A percentile compares a stretch with the other conserved stretches of the same genome.
Evolutionary conservation across 2,113 vertebrate species (phyloP).

Genomic region (Plecotus auritus): DNA sequence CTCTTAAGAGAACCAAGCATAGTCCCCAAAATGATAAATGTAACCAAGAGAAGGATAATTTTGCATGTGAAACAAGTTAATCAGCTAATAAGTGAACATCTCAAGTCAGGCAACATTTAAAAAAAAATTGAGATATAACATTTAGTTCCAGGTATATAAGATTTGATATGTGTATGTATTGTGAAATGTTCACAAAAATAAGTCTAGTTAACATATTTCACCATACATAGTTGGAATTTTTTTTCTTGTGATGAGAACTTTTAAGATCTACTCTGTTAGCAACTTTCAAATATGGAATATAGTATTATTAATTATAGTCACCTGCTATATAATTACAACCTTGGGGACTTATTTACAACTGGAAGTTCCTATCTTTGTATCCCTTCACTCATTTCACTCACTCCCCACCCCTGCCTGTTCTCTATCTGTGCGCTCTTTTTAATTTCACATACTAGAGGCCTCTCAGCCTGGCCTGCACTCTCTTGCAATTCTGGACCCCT

Average conservation of each 20-base stretch:
- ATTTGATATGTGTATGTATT: not conserved
- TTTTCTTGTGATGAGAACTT: not conserved
- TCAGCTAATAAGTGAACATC: conserved; percentile 2
- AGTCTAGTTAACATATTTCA: not conserved
- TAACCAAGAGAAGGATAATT: not conserved
- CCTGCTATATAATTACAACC: not conserved
- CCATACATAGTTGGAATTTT: not conserved
- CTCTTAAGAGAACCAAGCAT: not conserved
- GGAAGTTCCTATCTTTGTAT: not conserved
- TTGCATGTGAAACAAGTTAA: not conserved
- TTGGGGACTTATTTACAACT: not conserved
- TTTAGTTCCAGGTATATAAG: not conserved
- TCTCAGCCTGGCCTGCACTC: no score
- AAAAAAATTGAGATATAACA: not conserved
- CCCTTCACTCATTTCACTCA: not conserved
- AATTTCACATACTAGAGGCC: not conserved
- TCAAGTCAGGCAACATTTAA: not conserved
- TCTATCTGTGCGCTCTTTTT: not conserved
- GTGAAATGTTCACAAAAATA: not conserved
- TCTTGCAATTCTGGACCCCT: no score
- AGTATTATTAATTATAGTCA: not conserved
- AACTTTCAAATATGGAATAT: not conserved
- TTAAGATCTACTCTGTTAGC: not conserved
- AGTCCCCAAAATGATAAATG: not conserved
- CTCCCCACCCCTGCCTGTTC: not conserved